A percentile compares a stretch with the other conserved stretches of the same genome.
Conservation (phyloP, 2,888 invertebrate genomes). For the Listrodromus nycthemerus region DNA sequence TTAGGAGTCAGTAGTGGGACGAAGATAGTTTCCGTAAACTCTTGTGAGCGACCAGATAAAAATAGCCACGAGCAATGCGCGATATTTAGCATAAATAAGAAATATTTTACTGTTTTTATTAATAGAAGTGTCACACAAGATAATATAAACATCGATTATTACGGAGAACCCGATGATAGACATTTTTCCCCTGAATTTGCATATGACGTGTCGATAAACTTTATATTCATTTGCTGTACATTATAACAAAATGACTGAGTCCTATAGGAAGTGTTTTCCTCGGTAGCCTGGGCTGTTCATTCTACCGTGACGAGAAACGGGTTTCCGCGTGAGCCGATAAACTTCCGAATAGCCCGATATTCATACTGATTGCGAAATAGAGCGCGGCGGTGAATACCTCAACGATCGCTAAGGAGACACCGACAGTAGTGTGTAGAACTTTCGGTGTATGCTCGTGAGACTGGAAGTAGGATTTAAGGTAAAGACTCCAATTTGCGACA, state of each 20-base stretch:
- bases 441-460: conserved; percentile 10
- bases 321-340: not conserved
- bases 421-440: conserved; percentile 1
- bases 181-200: not conserved
- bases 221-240: not conserved
- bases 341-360: not conserved
- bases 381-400: too few species aligned
- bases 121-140: too few species aligned
- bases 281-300: not conserved
- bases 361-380: not conserved
- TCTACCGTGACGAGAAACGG: not conserved
- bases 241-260: not conserved
- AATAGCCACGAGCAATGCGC: conserved; percentile 13
- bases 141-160: too few species aligned
- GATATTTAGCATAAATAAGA: not conserved
- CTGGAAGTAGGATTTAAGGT: conserved; percentile 12
- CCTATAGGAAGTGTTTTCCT: conserved; percentile 19
- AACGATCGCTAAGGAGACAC: conserved; percentile 5
- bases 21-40: not conserved
- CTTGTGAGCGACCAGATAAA: not conserved
- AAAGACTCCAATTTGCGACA: too few species aligned
- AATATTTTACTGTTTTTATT: not conserved
- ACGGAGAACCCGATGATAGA: too few species aligned
- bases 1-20: not conserved
- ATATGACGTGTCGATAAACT: not conserved